Evolutionary conservation across 2,113 vertebrate genomes (phyloP).

Genomic region (Tyto alba): DNA sequence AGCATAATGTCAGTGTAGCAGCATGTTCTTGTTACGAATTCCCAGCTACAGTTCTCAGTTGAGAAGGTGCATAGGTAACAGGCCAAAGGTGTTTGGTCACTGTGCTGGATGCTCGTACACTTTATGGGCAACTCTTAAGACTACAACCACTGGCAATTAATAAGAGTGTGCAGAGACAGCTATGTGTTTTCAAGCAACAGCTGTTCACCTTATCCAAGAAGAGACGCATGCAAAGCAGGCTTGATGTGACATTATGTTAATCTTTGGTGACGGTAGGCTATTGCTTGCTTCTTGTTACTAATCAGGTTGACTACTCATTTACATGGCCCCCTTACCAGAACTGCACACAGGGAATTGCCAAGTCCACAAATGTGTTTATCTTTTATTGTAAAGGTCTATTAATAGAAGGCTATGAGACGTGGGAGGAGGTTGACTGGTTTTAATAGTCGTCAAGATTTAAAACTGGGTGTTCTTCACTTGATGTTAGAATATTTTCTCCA

Average conservation of each 20-base stretch:
- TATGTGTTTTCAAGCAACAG: not conserved
- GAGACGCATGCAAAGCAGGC: not conserved
- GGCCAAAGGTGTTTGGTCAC: not conserved
- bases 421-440: not conserved
- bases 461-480: rapidly evolving
- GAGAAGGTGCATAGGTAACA: not conserved
- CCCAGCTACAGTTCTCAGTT: not conserved
- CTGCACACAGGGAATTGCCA: not conserved
- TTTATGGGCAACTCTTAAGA: not conserved
- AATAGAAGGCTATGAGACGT: not conserved
- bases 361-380: not conserved
- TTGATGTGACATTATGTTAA: not conserved
- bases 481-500: not conserved
- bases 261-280: not conserved
- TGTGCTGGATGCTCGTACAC: not conserved
- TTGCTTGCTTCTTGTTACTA: not conserved
- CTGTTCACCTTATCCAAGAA: not conserved
- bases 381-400: not conserved
- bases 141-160: not conserved
- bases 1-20: not conserved
- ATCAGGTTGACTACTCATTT: not conserved
- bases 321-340: not conserved
- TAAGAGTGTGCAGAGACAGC: not conserved
- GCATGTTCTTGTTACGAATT: not conserved
- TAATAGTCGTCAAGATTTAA: not conserved